Base-by-base conservation (phyloP, 2,797 vertebrate genomes). In the Phataginus tricuspis region DNA sequence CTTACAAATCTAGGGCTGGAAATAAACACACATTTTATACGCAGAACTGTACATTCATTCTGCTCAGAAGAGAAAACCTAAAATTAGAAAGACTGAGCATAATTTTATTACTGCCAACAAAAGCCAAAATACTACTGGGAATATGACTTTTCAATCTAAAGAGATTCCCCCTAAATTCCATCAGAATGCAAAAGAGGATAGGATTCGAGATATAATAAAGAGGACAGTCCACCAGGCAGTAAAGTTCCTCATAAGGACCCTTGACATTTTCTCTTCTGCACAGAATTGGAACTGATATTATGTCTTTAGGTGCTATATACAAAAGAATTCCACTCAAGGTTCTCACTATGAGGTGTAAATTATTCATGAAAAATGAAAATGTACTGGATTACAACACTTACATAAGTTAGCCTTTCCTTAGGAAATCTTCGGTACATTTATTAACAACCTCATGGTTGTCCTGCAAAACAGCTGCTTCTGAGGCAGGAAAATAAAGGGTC, bases 331-430 rank as follows among this genome's bases (percentile, higher is more conserved):
- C 18, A 34, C 86, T 91, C 86, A 77, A 86, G 75, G 31, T 69
- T 89, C 97, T 97, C 79, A 93, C 86, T 49, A 13, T 0, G 66
- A 96, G 83, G 86, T 96, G 61, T 96, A 92, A 96, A 96, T 95
- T 94, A 97, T 93, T 97, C 86, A 93, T 87, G 86, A 86, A 93
- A 92, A 94, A 90, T 77, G 94, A 94, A 94, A 91, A 95, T 90
- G 90, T 39, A 89, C 82, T 31, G 39, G 86, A 96, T 96, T n/a
- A 59, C 64, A 84, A 77, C 11, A 68, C 83, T 96, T 97, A 94
- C 5, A 91, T 96, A 97, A 92, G 91, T 83, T 37, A 72, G 94
- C 85, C 74, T 92, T 96, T 75, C 95, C 91, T 95, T 34, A 72
- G 89, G 78, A 94, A 87, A 63, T 88, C 86, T 95, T 72, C 64